These are phyloP conservation scores for Rhinolophus ferrumequinum DNA, from an alignment of 2,113 vertebrate species.

Conservation along the genomic window DNA sequence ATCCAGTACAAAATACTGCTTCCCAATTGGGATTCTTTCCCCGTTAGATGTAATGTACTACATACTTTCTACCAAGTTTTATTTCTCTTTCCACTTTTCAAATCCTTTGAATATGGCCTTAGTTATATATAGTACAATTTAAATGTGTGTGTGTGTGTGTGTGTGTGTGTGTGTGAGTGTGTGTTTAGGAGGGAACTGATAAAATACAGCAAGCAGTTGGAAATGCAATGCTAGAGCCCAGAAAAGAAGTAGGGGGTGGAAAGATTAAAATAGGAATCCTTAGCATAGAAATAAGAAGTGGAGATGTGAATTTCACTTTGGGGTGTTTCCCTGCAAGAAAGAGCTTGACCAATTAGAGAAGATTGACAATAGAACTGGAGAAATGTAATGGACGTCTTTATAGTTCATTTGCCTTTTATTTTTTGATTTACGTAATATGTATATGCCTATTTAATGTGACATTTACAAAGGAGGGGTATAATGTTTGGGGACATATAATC, in stretches of 20 bases:
- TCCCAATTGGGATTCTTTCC: background rate
- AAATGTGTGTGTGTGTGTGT: background rate
- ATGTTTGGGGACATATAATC: background rate
- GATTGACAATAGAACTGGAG: background rate
- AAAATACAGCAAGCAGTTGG: conserved; percentile 21
- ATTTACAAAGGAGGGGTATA: background rate
- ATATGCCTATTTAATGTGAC: background rate
- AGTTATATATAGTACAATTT: conserved; percentile 53
- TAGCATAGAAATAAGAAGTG: background rate
- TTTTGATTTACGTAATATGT: background rate
- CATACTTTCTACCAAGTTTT: background rate
- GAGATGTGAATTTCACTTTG: conserved; percentile 15
- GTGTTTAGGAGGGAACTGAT: background rate
- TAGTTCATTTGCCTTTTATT: background rate
- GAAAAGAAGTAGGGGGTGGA: conserved; percentile 9
- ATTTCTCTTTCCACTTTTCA: conserved; percentile 22
- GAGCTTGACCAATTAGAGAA: background rate
- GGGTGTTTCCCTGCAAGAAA: background rate
- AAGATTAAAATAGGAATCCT: conserved; percentile 48
- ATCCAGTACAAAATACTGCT: background rate
- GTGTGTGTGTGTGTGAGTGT: background rate
- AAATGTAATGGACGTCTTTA: background rate
- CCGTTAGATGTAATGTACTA: background rate
- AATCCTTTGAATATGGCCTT: background rate
- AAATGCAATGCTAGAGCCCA: background rate